phyloP scores from a whole-genome alignment of 2,797 vertebrate genomes.

The Todus mexicanus region DNA sequence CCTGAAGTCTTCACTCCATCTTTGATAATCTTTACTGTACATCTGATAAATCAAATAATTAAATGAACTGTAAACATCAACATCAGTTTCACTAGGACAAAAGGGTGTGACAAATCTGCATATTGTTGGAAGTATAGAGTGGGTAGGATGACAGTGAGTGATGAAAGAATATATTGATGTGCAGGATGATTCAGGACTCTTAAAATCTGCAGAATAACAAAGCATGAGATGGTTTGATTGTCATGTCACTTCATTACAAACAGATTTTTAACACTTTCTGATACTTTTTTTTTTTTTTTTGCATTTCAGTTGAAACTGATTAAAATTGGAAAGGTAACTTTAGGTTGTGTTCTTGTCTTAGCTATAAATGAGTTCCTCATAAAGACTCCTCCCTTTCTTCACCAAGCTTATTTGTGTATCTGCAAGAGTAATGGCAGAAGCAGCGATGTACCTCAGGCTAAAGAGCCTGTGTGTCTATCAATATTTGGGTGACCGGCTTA shows the following conservation, averaged over 20 bases:
- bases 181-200: constrained; percentile 1
- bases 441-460: constrained; percentile 1
- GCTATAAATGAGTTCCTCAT: not conserved
- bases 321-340: constrained; percentile 7
- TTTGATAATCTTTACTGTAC: not conserved
- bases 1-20: not conserved
- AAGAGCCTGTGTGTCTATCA: constrained; percentile 22
- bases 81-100: not conserved
- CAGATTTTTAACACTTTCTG: not conserved
- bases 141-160: constrained; percentile 6
- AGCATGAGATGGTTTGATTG: constrained; percentile 3
- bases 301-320: not conserved
- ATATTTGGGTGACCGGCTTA: not conserved
- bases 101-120: not conserved
- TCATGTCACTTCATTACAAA: not conserved
- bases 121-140: constrained; percentile 1
- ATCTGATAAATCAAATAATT: not conserved
- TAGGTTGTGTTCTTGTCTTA: not conserved
- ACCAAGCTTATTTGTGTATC: constrained; percentile 3
- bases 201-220: not conserved
- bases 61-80: constrained; percentile 12
- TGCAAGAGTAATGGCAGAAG: not conserved
- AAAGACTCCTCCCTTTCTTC: not conserved
- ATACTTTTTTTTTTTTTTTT: not conserved
- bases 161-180: not conserved